Conservation (phyloP, 2,888 invertebrate genomes). For the Cephus pygmeus region DNA sequence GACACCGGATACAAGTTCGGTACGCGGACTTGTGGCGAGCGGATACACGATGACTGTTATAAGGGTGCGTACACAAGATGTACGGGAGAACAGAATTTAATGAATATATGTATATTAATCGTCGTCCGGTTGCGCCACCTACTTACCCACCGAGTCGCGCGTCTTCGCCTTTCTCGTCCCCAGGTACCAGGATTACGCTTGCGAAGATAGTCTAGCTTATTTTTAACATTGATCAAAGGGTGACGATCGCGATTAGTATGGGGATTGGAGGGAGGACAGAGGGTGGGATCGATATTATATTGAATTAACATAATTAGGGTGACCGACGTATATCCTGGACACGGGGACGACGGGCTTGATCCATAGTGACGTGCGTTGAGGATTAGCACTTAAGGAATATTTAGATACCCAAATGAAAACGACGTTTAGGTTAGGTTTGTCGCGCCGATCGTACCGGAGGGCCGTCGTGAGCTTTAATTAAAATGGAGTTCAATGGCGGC, state of each 20-base stretch:
- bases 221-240: conserved; percentile 56
- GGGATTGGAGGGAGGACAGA: conserved; percentile 15
- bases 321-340: conserved; percentile 12
- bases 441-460: conserved; percentile 13
- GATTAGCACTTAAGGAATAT: not conserved
- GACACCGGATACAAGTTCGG: not conserved
- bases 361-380: not conserved
- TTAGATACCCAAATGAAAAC: not conserved
- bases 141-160: conserved; percentile 16
- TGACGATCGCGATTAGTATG: conserved; percentile 23
- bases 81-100: conserved; percentile 5
- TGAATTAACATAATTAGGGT: not conserved
- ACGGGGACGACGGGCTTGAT: conserved; percentile 12
- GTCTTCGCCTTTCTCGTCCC: conserved; percentile 17
- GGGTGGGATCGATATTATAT: conserved; percentile 12
- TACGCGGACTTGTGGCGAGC: conserved; percentile 7
- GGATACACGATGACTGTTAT: conserved; percentile 20
- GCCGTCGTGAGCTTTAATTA: conserved; percentile 12
- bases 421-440: not conserved
- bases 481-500: not conserved
- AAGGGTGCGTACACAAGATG: not conserved
- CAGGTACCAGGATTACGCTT: conserved; percentile 5
- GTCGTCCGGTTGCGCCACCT: conserved; percentile 5
- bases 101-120: conserved; percentile 1
- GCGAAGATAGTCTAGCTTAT: conserved; percentile 53